Percentiles rank a stretch among this genome's conserved stretches.
Evolutionary conservation across 2,113 vertebrate genomes (phyloP).

Genomic region (Clarias gariepinus): DNA sequence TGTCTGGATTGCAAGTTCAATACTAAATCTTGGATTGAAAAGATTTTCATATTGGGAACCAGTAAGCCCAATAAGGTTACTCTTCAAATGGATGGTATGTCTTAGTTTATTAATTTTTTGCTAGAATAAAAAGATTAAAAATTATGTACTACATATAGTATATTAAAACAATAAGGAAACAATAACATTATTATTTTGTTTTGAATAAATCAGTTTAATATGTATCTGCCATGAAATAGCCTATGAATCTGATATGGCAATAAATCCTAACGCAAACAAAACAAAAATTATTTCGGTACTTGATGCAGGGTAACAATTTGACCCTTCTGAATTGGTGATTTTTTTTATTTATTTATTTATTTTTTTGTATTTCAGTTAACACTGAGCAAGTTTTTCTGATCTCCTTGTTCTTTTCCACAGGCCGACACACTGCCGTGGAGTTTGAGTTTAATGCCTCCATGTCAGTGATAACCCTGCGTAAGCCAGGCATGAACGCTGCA

Average conservation of each 20-base stretch:
- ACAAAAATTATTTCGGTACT: too few relatives aligned
- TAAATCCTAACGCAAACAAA: too few relatives aligned
- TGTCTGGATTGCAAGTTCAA: conserved; percentile 75
- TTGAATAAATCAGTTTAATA: too few relatives aligned
- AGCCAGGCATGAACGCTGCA: conserved; percentile 82
- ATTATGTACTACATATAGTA: not conserved
- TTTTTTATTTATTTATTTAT: too few relatives aligned
- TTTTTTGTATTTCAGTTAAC: not conserved
- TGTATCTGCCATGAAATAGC: too few relatives aligned
- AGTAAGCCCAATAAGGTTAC: conserved; percentile 77
- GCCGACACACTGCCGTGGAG: conserved; percentile 73
- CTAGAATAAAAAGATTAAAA: not conserved
- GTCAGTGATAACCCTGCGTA: conserved; percentile 81
- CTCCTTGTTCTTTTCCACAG: conserved; percentile 61
- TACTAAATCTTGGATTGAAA: conserved; percentile 81
- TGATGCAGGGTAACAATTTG: too few relatives aligned
- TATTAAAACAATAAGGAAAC: not conserved
- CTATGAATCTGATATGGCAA: too few relatives aligned
- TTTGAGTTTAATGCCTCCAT: conserved; percentile 82
- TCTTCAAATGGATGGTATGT: conserved; percentile 77
- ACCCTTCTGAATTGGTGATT: not conserved
- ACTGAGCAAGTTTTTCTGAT: not conserved
- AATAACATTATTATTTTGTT: too few relatives aligned
- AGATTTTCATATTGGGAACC: conserved; percentile 81
- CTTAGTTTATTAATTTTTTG: not conserved